Base-by-base conservation (phyloP, 2,797 vertebrate species). In the Pogoniulus pusillus region DNA sequence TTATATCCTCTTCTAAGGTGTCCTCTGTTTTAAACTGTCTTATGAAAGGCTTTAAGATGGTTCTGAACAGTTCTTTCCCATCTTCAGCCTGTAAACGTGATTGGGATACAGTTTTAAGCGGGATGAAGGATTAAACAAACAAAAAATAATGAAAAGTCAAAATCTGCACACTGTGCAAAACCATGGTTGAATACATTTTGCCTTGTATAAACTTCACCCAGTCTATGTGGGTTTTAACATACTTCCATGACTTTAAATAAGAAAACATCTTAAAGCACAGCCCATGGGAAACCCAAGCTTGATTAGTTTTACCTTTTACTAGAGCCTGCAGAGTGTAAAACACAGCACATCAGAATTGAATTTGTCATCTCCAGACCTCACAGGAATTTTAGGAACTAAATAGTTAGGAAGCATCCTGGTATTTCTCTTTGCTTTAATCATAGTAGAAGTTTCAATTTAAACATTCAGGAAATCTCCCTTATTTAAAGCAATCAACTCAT, bases 401-500 rank as follows among this genome's bases (percentile, higher is more conserved):
- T 96, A 97, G 97, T 97, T 97, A 97, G 97, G 96, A 98, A 98
- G 97, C 96, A 97, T 97, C 97, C 96, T 97, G 96, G 97, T 97
- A 96, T 96, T 97, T 97, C 95, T 97, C 96, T 95, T 97, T 96
- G 95, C 97, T 98, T 98, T 98, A 98, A 98, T 98, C 97, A 98
- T 97, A 97, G 97, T 95, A 96, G 97, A 97, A 98, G 97, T 98
- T 98, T 96, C 97, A 98, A 97, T 97, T 98, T 98, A 98, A 97
- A 97, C 97, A 98, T 97, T 97, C 97, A 98, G 98, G 97, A 98
- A 98, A 98, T 98, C 97, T 97, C 97, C 96, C 97, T 97, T 98
- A 98, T 98, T 98, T 98, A 98, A 98, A 97, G 97, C 97, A 98
- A 98, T 98, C 98, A 98, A 86, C 96, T 97, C 54, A 5, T 94